Percentiles rank a stretch among this genome's conserved stretches.
Conservation (phyloP, 2,113 vertebrate genomes). For the Echinops telfairi region DNA sequence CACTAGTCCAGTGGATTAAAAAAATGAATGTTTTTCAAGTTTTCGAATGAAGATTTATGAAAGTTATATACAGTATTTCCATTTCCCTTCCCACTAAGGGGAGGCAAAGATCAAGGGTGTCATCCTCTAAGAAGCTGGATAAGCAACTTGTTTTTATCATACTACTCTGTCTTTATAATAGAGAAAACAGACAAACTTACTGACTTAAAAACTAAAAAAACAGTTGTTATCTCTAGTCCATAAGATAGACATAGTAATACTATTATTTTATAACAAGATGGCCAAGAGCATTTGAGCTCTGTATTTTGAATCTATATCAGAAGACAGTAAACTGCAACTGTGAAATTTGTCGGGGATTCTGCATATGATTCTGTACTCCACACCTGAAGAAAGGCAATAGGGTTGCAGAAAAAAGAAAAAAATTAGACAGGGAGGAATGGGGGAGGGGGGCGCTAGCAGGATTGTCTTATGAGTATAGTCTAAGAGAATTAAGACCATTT, state of each 20-base stretch:
- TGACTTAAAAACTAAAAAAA: constrained; percentile 35
- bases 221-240: background rate
- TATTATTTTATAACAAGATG: constrained; percentile 2
- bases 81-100: constrained; percentile 28
- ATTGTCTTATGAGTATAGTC: background rate
- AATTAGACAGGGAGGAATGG: background rate
- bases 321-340: background rate
- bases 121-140: constrained; percentile 41
- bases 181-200: constrained; percentile 31
- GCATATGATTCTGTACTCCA: background rate
- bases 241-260: constrained; percentile 16
- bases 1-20: constrained; percentile 57
- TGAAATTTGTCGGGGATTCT: constrained; percentile 21
- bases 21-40: constrained; percentile 67
- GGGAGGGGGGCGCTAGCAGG: background rate
- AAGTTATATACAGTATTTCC: constrained; percentile 66
- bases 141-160: constrained; percentile 45
- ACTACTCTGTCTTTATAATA: constrained; percentile 7
- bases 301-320: constrained; percentile 43
- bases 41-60: constrained; percentile 66
- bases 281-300: background rate
- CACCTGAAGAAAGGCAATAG: constrained; percentile 10
- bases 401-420: background rate
- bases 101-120: constrained; percentile 10
- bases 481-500: constrained; percentile 22